Conservation (phyloP, 2,113 vertebrate species). For the Odobenus rosmarus region DNA sequence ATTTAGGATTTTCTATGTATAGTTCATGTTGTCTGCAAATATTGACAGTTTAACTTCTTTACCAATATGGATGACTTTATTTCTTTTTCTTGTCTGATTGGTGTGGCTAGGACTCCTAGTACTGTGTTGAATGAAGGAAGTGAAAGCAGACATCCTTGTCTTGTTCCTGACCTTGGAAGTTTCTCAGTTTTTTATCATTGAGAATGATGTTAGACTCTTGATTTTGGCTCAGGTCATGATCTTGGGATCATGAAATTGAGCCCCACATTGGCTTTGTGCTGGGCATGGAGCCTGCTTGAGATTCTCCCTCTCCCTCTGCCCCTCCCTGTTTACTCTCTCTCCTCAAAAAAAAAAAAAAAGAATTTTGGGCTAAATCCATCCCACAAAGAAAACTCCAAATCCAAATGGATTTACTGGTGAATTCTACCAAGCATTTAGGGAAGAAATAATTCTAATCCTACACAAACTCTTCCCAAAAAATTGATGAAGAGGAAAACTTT, state of each 20-base stretch:
- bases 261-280: too few species aligned
- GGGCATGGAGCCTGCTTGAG: too few species aligned
- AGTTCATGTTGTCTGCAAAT: neutral
- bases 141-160: neutral
- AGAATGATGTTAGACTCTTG: neutral
- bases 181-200: neutral
- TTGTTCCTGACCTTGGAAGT: neutral
- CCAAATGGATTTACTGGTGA: neutral
- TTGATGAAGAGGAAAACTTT: neutral
- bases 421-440: neutral
- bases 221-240: too few species aligned
- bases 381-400: neutral
- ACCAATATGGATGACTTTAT: neutral
- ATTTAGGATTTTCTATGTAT: neutral
- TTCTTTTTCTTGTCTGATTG: neutral
- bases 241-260: too few species aligned
- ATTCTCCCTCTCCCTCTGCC: too few species aligned
- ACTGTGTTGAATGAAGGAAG: neutral
- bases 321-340: too few species aligned
- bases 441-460: conserved; percentile 16
- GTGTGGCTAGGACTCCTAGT: neutral
- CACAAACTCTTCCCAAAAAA: conserved; percentile 24
- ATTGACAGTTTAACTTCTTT: neutral
- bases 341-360: neutral
- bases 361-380: neutral